These are phyloP conservation scores for Dryas iulia DNA, from an alignment of 1,140 invertebrate genomes.

Conservation along the genomic window DNA sequence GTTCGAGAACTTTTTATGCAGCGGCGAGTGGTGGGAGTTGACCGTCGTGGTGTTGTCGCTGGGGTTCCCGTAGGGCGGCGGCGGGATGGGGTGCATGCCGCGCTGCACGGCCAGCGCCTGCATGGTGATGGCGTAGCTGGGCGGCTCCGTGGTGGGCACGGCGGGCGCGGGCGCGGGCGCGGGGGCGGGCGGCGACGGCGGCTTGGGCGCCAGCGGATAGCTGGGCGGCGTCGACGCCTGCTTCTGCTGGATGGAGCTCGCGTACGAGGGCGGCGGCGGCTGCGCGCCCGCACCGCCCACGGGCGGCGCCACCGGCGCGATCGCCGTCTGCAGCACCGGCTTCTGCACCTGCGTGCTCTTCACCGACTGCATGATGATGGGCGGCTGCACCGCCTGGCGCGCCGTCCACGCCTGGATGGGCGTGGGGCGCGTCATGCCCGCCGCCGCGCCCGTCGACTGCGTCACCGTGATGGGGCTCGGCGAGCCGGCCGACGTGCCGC, in stretches of 20 bases:
- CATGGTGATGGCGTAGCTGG: constrained; percentile 95
- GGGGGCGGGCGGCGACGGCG: constrained; percentile 80
- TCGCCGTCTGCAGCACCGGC: constrained; percentile 95
- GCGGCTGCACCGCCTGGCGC: constrained; percentile 91
- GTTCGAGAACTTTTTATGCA: constrained; percentile 78
- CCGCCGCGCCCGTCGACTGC: constrained; percentile 80
- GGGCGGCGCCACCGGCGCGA: constrained; percentile 89
- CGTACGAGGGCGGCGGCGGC: constrained; percentile 89
- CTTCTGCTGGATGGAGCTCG: constrained; percentile 89
- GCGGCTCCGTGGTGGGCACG: constrained; percentile 92
- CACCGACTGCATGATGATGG: constrained; percentile 97
- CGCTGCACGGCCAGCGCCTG: constrained; percentile 88
- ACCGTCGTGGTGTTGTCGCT: constrained; percentile 77
- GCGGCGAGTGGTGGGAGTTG: constrained; percentile 76
- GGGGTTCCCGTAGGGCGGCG: constrained; percentile 84
- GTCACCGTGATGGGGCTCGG: constrained; percentile 89
- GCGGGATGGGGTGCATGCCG: constrained; percentile 83
- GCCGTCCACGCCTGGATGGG: constrained; percentile 89
- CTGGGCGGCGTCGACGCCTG: constrained; percentile 80
- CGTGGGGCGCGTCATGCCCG: constrained; percentile 86
- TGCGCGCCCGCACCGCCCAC: constrained; percentile 78
- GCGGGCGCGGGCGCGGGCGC: constrained; percentile 79
- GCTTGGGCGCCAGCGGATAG: constrained; percentile 79
- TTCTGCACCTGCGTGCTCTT: constrained; percentile 97
- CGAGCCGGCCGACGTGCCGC: constrained; percentile 88